These are phyloP conservation scores for Argyresthia goedartella DNA, from an alignment of 2,888 invertebrate genomes.

Conservation along the genomic window DNA sequence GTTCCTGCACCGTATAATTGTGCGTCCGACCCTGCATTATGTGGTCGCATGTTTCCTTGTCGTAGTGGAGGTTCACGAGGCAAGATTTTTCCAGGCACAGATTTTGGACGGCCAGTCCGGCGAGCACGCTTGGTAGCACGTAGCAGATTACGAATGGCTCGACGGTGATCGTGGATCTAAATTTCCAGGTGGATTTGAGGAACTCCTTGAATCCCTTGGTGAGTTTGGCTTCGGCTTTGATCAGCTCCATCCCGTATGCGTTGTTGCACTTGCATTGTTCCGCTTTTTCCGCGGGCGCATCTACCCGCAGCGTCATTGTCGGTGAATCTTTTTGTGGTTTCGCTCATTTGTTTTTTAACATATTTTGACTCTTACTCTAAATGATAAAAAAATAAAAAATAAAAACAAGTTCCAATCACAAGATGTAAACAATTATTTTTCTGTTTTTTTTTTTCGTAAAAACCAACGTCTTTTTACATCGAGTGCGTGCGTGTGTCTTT, in stretches of 20 bases:
- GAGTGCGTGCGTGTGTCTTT: slow-evolving; percentile 19
- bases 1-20: slow-evolving; percentile 51
- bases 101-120: slow-evolving; percentile 72
- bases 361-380: background rate
- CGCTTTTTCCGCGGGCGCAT: slow-evolving; percentile 57
- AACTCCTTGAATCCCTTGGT: slow-evolving; percentile 37
- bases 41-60: slow-evolving; percentile 63
- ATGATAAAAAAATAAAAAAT: background rate
- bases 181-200: slow-evolving; percentile 48
- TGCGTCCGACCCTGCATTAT: slow-evolving; percentile 55
- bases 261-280: slow-evolving; percentile 53
- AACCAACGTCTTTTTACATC: slow-evolving; percentile 10
- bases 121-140: slow-evolving; percentile 74
- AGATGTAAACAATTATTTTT: background rate
- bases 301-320: slow-evolving; percentile 64
- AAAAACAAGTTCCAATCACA: background rate
- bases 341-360: background rate
- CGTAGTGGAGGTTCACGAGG: slow-evolving; percentile 66
- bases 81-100: slow-evolving; percentile 72
- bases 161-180: slow-evolving; percentile 68
- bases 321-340: background rate
- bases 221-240: slow-evolving; percentile 38
- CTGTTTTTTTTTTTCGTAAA: background rate
- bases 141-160: slow-evolving; percentile 78
- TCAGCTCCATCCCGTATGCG: slow-evolving; percentile 34